Evolutionary conservation across 2,113 vertebrate species (phyloP), one percentile per base, ranked within the genome.

Genomic region (Pyrgilauda ruficollis): DNA sequence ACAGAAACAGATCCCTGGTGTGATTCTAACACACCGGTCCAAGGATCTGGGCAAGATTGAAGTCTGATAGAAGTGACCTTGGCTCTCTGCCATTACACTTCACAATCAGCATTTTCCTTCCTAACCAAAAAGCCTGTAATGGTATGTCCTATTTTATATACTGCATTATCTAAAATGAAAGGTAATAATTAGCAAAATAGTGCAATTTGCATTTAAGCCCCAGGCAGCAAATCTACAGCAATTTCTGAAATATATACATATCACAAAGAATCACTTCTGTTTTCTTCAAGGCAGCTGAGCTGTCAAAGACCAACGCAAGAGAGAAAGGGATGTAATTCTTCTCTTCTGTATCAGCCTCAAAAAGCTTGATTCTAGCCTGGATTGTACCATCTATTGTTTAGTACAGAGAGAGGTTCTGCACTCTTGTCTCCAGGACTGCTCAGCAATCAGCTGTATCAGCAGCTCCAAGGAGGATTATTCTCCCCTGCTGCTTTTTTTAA

Each of bases 401-500:
- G 70, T 52, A 52, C 37, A 74, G 47, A 89, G 43, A 47, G 56
- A 91, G 75, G 84, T 86, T 81, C 87, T 70, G 64, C 59, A 49
- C 59, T 74, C 76, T 35, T 18, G 24, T 84, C 95, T 92, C 72
- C 75, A 94, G 83, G 79, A 90, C 18, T 78, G 79, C 59, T 87
- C 87, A 78, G 75, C 55, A 80, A 84, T 84, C 95, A 92, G 87
- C 87, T 69, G 53, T 88, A 92, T 76, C 91, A 84, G 91, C 86
- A 95, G 47, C 82, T 82, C 76, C 74, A 63, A 89, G 88, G 66
- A 87, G 55, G 59, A 96, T 94, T 94, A 95, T 55, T 94, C 90
- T 97, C 89, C 77, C 78, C 94, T 78, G 50, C 69, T 87, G 74
- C 61, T 88, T 94, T 97, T 95, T 95, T 94, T 66, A 94, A 95